Evolutionary conservation across 2,888 invertebrate genomes (phyloP).

Genomic region (Epirrhoe alternata): DNA sequence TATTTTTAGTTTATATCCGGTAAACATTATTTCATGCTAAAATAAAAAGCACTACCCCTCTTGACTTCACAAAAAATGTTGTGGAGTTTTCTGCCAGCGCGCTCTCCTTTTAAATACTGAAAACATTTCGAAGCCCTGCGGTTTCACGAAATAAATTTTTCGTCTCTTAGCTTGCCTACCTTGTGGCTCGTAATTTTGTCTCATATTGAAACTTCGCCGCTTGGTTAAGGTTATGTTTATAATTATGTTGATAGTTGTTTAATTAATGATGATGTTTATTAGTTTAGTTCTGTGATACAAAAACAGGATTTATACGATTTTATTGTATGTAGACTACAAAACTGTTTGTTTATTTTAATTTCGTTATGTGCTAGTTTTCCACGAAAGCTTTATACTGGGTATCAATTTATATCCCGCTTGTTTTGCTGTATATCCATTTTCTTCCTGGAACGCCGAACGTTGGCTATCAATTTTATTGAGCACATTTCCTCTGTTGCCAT

Average conservation of each 20-base stretch:
- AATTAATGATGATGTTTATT: background rate
- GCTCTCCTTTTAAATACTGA: conserved; percentile 63
- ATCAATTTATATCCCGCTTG: conserved; percentile 24
- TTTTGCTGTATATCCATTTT: conserved; percentile 24
- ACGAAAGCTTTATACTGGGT: background rate
- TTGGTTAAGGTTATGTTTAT: conserved; percentile 15
- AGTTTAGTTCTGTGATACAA: no score
- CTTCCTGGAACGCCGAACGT: conserved; percentile 28
- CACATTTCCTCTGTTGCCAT: conserved; percentile 48
- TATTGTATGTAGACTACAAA: background rate
- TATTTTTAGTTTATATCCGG: background rate
- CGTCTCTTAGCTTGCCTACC: conserved; percentile 50
- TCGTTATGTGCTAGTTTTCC: conserved; percentile 7
- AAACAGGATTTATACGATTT: background rate
- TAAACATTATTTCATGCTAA: conserved; percentile 45
- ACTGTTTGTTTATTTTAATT: background rate
- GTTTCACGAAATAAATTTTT: conserved; percentile 64
- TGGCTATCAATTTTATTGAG: conserved; percentile 46
- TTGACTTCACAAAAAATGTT: conserved; percentile 64
- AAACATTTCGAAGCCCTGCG: conserved; percentile 71
- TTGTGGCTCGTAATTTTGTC: conserved; percentile 52
- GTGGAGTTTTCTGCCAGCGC: conserved; percentile 58
- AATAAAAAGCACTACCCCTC: conserved; percentile 55
- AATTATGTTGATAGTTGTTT: conserved; percentile 30
- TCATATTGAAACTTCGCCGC: conserved; percentile 40